Evolutionary conservation across 64 coral and sea anemone genomes (phyloP).

Genomic region (Montipora efflorescens): DNA sequence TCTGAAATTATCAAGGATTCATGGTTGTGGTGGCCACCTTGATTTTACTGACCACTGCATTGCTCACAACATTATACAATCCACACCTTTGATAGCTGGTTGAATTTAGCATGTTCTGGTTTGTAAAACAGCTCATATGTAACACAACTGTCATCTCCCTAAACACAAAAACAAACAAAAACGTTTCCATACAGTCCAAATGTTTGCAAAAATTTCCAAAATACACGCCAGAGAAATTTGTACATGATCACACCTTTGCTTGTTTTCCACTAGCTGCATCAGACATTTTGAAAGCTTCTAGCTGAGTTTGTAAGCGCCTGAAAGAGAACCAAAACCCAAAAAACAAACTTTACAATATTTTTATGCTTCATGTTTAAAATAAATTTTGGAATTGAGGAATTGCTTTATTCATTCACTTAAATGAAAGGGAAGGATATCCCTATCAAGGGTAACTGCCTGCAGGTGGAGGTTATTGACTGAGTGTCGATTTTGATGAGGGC

Average conservation of each 20-base stretch:
- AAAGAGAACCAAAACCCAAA: background rate
- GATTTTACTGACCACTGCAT: too few species aligned
- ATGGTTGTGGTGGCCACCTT: too few species aligned
- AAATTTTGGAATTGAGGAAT: too few species aligned
- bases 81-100: constrained; percentile 90
- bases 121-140: constrained; percentile 97
- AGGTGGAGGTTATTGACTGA: too few species aligned
- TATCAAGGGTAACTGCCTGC: too few species aligned
- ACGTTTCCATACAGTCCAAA: background rate
- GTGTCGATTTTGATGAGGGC: too few species aligned
- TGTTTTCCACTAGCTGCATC: constrained; percentile 42
- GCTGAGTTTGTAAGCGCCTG: constrained; percentile 76
- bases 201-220: too few species aligned
- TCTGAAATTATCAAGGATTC: too few species aligned
- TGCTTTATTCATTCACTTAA: too few species aligned
- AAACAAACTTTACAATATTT: too few species aligned
- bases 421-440: too few species aligned
- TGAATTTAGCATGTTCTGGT: constrained; percentile 98
- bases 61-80: background rate
- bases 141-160: constrained; percentile 87
- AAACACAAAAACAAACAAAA: background rate
- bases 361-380: too few species aligned
- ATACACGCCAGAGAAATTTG: background rate
- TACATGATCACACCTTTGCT: constrained; percentile 2
- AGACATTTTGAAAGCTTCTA: constrained; percentile 71